Conservation (phyloP, 2,113 vertebrate species). For the Stigmatopora argus region DNA sequence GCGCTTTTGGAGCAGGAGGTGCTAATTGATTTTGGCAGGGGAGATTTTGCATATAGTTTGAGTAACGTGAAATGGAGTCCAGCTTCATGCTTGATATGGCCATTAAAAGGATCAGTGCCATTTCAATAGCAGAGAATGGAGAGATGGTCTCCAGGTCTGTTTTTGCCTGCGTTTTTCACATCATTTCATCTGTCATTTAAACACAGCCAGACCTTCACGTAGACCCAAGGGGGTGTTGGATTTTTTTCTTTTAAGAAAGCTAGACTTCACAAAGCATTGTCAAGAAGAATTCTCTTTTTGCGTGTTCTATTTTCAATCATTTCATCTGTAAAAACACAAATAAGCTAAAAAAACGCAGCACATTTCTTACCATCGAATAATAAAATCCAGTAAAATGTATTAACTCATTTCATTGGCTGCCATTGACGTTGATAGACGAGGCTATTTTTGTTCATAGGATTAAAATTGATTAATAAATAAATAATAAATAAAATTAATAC, state of each 20-base stretch:
- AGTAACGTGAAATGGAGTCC: constrained; percentile 26
- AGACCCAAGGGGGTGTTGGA: constrained; percentile 6
- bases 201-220: constrained; percentile 19
- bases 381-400: background rate
- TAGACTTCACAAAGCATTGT: background rate
- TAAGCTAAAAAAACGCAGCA: no score
- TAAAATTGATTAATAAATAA: no score
- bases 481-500: no score
- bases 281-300: background rate
- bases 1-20: constrained; percentile 33
- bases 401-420: no score
- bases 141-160: constrained; percentile 9
- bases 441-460: no score
- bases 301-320: no score
- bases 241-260: constrained; percentile 31
- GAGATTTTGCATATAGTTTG: constrained; percentile 21
- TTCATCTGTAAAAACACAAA: no score
- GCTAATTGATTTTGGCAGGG: constrained; percentile 48
- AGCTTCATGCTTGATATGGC: constrained; percentile 10
- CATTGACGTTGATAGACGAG: no score
- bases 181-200: constrained; percentile 7
- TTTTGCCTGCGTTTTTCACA: background rate
- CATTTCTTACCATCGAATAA: no score
- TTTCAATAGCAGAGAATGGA: constrained; percentile 16
- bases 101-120: constrained; percentile 25